Percentiles rank a stretch among this genome's conserved stretches.
Conservation (phyloP, 2,113 vertebrate genomes). For the Hypanus sabinus region DNA sequence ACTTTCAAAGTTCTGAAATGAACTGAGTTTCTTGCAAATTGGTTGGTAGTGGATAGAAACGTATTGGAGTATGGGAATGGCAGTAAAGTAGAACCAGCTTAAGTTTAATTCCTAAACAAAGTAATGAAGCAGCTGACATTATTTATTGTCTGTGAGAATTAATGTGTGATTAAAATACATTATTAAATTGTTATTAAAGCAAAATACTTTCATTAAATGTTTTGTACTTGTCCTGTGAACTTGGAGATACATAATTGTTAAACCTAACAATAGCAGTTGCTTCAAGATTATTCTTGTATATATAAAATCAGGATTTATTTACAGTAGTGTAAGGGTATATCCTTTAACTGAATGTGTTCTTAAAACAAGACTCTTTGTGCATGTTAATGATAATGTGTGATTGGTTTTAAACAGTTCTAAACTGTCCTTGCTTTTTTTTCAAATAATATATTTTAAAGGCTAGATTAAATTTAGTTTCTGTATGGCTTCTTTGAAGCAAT, state of each 20-base stretch:
- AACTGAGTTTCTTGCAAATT: not conserved
- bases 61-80: not conserved
- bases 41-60: not conserved
- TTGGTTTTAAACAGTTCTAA: slow-evolving; percentile 10
- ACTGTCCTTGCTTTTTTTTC: not conserved
- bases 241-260: not conserved
- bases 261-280: not conserved
- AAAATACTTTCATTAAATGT: not conserved
- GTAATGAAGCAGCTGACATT: not conserved
- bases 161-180: not conserved
- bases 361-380: not conserved
- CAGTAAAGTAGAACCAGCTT: not conserved
- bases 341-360: not conserved
- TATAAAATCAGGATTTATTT: not conserved
- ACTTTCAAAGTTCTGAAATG: not conserved
- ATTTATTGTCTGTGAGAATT: not conserved
- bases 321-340: not conserved
- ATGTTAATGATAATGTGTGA: not conserved
- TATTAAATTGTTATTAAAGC: too few relatives aligned
- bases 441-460: not conserved
- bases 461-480: slow-evolving; percentile 11
- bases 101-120: not conserved
- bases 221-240: not conserved
- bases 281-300: not conserved
- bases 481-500: not conserved